These are phyloP conservation scores for Paelopatides confundens DNA, from an alignment of 53 echinoderm and acorn worm genomes.

Conservation along the genomic window DNA sequence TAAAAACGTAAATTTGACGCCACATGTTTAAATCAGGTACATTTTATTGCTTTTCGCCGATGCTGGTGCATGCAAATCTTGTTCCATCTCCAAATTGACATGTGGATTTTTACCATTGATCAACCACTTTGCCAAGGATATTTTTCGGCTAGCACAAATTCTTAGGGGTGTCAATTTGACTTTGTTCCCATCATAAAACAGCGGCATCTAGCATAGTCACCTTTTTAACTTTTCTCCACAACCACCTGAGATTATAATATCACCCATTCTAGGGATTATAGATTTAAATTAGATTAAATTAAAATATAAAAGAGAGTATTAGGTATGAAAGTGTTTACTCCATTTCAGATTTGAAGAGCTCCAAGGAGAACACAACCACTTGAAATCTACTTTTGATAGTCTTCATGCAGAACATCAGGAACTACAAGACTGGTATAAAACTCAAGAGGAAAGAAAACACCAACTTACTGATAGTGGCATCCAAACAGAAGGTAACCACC, in stretches of 20 bases:
- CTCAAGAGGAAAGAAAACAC: slow-evolving; percentile 47
- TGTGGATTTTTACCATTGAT: background rate
- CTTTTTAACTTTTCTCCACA: no score
- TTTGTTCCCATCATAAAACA: no score
- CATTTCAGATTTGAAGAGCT: slow-evolving; percentile 17
- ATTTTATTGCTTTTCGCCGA: background rate
- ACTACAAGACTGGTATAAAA: slow-evolving; percentile 53
- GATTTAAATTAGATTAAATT: no score
- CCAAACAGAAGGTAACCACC: slow-evolving; percentile 54
- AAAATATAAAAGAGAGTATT: no score
- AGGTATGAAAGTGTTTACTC: no score
- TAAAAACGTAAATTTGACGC: background rate
- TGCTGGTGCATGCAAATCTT: background rate
- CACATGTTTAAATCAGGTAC: background rate
- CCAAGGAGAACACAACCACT: background rate
- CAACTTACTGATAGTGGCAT: slow-evolving; percentile 54
- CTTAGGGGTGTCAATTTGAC: no score
- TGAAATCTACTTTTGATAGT: slow-evolving; percentile 11
- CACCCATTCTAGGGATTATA: no score
- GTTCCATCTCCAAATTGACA: background rate
- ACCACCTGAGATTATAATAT: no score
- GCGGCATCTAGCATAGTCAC: no score
- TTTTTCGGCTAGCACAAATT: no score
- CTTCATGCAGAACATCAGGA: slow-evolving; percentile 70
- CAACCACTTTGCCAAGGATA: no score